Base-by-base conservation (phyloP, 2,113 vertebrate species). In the Catagonus wagneri region DNA sequence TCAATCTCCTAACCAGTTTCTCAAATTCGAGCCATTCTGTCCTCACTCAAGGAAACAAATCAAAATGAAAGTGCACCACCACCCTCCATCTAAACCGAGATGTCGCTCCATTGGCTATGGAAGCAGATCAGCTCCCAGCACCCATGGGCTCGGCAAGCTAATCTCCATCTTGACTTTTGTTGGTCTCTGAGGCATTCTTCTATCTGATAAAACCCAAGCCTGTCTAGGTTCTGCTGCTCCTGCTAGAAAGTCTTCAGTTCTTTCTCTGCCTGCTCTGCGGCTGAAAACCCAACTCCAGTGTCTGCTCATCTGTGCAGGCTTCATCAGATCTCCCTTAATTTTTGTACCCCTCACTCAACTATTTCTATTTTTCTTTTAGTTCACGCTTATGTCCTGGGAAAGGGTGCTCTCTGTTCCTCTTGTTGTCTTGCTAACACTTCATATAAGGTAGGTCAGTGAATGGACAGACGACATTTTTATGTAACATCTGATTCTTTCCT, bases 261-360 rank as follows among this genome's bases (percentile, higher is more conserved):
- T 60, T 25, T 52, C n/a, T 52, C 80, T 50, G 63, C 27, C 3
- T 32, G 61, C 16, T 15, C 25, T 39, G 15, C 7, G 63, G 16
- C 22, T 25, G 3, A 72, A 79, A 86, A 20, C 1, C 2, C n/a
- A 71, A n/a, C 32, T 52, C 39, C 9, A 13, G 0, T 0, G 6
- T 52, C 4, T 9, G 52, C 60, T 3, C 4, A 0, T 7, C 22
- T 5, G 13, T 20, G 1, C 39, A 0, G 8, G 16, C 60, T 36
- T 72, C 27, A 2, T 3, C 25, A 5, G 4, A 14, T 15, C 2
- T 12, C 4, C 7, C 0, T 1, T n/a, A 36, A n/a, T 20, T 19
- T 9, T 29, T 50, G 11, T 32, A 20, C 0, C 3, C 20, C 20
- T 32, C 6, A 13, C 34, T 32, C 15, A 7, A 11, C 0, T 27